Evolutionary conservation across 2,113 vertebrate genomes (phyloP).

Genomic region (Orycteropus afer): DNA sequence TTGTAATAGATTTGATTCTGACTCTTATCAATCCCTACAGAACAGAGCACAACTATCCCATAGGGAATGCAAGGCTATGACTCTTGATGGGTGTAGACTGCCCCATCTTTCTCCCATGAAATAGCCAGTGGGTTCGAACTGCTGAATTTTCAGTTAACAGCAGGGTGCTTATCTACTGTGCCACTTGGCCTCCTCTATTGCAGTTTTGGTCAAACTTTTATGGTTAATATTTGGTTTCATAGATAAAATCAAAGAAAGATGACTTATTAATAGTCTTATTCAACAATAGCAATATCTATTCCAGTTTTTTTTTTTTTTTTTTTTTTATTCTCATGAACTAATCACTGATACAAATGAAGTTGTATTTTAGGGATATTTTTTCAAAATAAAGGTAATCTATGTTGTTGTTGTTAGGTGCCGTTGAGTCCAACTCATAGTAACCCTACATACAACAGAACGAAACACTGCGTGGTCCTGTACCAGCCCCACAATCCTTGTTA

Average conservation of each 20-base stretch:
- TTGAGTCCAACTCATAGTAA: no score
- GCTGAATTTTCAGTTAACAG: neutral
- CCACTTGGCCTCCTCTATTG: no score
- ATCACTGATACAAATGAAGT: neutral
- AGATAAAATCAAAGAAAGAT: neutral
- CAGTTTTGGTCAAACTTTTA: neutral
- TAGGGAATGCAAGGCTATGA: no score
- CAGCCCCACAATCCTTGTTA: no score
- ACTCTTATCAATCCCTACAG: no score
- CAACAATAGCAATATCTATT: neutral
- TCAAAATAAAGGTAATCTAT: no score
- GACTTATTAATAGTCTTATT: neutral
- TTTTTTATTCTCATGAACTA: neutral
- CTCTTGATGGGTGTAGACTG: neutral
- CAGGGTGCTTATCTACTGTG: neutral
- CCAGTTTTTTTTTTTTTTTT: conserved; percentile 29
- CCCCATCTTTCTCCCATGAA: no score
- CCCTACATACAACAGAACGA: no score
- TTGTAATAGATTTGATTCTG: neutral
- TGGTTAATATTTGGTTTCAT: neutral
- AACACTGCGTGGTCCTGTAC: no score
- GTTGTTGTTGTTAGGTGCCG: no score
- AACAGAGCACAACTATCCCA: no score
- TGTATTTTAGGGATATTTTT: neutral
- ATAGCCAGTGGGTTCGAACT: no score